Conservation (phyloP, 1,140 invertebrate species). For the Microplitis mediator region DNA sequence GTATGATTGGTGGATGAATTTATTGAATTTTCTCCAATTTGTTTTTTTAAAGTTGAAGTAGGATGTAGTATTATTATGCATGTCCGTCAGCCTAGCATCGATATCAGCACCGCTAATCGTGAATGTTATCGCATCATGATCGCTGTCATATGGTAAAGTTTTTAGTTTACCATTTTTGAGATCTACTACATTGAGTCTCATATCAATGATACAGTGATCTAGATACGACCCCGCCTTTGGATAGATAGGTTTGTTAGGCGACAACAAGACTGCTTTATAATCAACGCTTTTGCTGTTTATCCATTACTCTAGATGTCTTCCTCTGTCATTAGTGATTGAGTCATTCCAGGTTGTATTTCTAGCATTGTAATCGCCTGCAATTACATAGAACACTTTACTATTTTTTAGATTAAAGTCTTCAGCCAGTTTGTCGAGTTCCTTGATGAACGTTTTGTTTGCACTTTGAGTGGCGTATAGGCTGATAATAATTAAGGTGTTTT, state of each 20-base stretch:
- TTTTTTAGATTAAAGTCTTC: slow-evolving; percentile 9
- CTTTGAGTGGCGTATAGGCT: background rate
- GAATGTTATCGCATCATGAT: slow-evolving; percentile 14
- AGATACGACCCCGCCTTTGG: background rate
- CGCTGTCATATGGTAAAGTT: slow-evolving; percentile 24
- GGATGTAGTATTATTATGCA: background rate
- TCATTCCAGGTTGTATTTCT: slow-evolving; percentile 2
- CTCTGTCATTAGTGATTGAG: no score
- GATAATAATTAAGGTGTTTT: background rate
- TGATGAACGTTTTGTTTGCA: background rate
- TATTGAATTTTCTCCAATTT: slow-evolving; percentile 26
- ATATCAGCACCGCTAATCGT: background rate
- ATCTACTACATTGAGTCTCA: background rate
- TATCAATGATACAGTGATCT: slow-evolving; percentile 8
- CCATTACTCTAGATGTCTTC: slow-evolving; percentile 6
- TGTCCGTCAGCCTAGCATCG: background rate
- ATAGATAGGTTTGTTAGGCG: background rate
- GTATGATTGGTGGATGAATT: background rate
- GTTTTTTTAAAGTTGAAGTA: slow-evolving; percentile 23
- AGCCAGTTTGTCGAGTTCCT: slow-evolving; percentile 2
- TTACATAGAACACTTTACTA: background rate
- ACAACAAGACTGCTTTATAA: background rate
- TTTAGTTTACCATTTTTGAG: slow-evolving; percentile 1
- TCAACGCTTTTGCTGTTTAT: background rate
- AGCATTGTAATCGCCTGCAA: slow-evolving; percentile 27